Conservation (phyloP, 1,140 invertebrate genomes). For the Trissolcus basalis region DNA sequence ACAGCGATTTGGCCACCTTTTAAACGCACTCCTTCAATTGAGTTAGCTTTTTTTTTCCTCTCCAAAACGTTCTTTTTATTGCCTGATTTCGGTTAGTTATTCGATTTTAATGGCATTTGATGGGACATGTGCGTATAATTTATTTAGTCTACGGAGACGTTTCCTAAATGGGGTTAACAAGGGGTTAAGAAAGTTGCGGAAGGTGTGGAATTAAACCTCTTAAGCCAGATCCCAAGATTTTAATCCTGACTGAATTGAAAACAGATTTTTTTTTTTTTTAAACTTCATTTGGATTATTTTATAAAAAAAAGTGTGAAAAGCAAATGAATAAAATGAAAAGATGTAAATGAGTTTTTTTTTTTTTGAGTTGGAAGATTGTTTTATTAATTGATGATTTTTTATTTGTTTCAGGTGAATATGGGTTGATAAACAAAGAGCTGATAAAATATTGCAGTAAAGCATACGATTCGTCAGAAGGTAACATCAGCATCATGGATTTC, state of each 20-base stretch:
- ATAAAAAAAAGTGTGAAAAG: no score
- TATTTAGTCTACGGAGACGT: no score
- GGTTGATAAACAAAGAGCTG: constrained; percentile 47
- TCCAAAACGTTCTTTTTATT: not conserved
- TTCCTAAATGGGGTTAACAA: no score
- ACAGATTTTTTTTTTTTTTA: no score
- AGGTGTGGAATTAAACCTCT: no score
- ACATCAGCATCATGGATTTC: constrained; percentile 17
- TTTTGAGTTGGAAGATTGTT: not conserved
- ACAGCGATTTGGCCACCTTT: constrained; percentile 19
- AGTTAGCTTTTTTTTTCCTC: not conserved
- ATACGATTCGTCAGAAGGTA: constrained; percentile 45
- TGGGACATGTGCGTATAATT: no score
- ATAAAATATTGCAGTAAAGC: constrained; percentile 50
- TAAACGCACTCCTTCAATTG: constrained; percentile 1
- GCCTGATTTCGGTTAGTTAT: not conserved
- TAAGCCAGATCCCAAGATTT: no score
- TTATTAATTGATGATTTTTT: not conserved
- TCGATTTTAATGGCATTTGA: not conserved
- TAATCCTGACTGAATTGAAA: no score
- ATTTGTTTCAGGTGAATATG: constrained; percentile 47
- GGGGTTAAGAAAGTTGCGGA: no score
- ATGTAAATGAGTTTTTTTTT: no score
- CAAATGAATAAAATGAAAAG: no score
- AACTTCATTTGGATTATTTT: no score